Evolutionary conservation across 1,140 invertebrate genomes (phyloP).

Genomic region (Zaprionus nigranus): DNA sequence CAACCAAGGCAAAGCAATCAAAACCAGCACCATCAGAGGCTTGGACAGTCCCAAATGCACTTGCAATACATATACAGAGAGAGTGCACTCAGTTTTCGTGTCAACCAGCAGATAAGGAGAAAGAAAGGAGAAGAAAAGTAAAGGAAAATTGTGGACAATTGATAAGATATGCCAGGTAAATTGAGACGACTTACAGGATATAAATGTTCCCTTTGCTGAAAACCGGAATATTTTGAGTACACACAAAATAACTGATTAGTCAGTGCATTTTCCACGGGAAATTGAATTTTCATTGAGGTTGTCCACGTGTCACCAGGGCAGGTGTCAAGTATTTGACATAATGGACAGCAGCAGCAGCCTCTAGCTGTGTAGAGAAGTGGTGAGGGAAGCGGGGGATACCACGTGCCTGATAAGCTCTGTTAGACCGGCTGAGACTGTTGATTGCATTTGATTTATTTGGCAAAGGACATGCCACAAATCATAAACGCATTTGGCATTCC

Average conservation of each 20-base stretch:
- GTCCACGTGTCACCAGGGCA: slow-evolving; percentile 10
- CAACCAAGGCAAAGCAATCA: slow-evolving; percentile 60
- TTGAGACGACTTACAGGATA: neutral
- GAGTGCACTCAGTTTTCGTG: neutral
- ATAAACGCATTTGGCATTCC: slow-evolving; percentile 72
- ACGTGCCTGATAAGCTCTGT: slow-evolving; percentile 56
- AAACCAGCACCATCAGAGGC: slow-evolving; percentile 22
- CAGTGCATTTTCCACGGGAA: slow-evolving; percentile 42
- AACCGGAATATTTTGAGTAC: neutral
- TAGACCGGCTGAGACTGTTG: slow-evolving; percentile 56
- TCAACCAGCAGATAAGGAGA: neutral
- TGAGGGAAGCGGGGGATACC: neutral
- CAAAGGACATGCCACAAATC: slow-evolving; percentile 74
- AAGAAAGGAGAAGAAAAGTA: neutral
- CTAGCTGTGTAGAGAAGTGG: neutral
- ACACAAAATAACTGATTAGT: slow-evolving; percentile 40
- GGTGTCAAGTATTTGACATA: slow-evolving; percentile 62
- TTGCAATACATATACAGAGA: slow-evolving; percentile 39
- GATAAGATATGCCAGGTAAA: slow-evolving; percentile 6
- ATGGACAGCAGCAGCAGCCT: slow-evolving; percentile 31
- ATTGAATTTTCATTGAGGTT: slow-evolving; percentile 71
- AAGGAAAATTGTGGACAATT: neutral
- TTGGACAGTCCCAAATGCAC: slow-evolving; percentile 38
- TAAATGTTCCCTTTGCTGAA: neutral
- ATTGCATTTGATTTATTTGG: slow-evolving; percentile 81